Percentiles rank a stretch among this genome's conserved stretches.
phyloP scores from a whole-genome alignment of 2,888 invertebrate species.

The Hirtodrosophila histrioides region DNA sequence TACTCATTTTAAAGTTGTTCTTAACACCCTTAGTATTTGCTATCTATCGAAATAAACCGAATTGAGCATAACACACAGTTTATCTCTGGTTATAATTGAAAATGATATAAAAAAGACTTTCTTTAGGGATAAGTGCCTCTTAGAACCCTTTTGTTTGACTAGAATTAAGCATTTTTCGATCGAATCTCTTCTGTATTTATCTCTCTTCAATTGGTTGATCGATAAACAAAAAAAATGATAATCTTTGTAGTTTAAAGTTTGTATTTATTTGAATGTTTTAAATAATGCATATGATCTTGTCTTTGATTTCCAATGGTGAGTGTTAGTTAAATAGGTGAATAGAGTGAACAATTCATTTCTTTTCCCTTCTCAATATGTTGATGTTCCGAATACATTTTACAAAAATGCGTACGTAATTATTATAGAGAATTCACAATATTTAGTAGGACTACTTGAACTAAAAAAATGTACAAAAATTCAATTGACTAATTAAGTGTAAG shows the following conservation, averaged over 20 bases:
- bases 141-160: slow-evolving; percentile 34
- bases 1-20: slow-evolving; percentile 6
- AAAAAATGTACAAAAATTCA: slow-evolving; percentile 56
- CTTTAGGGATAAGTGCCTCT: slow-evolving; percentile 6
- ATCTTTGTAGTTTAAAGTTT: slow-evolving; percentile 44
- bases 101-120: no score
- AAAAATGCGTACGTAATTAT: slow-evolving; percentile 59
- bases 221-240: slow-evolving; percentile 32
- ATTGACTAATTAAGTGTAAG: slow-evolving; percentile 72
- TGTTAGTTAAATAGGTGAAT: slow-evolving; percentile 48
- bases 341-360: slow-evolving; percentile 9
- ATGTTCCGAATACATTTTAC: slow-evolving; percentile 37
- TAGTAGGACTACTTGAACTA: slow-evolving; percentile 58
- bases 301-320: slow-evolving; percentile 56
- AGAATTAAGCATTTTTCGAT: slow-evolving; percentile 33
- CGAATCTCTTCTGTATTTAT: slow-evolving; percentile 11
- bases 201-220: no score
- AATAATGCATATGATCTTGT: slow-evolving; percentile 60
- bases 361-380: slow-evolving; percentile 24
- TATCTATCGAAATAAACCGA: slow-evolving; percentile 32
- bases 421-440: slow-evolving; percentile 55
- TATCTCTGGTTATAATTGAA: slow-evolving; percentile 10
- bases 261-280: slow-evolving; percentile 53
- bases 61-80: slow-evolving; percentile 35
- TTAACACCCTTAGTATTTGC: slow-evolving; percentile 18